Percentiles rank a stretch among this genome's conserved stretches.
Conservation (phyloP, 2,888 invertebrate genomes). For the Sericinus montela region DNA sequence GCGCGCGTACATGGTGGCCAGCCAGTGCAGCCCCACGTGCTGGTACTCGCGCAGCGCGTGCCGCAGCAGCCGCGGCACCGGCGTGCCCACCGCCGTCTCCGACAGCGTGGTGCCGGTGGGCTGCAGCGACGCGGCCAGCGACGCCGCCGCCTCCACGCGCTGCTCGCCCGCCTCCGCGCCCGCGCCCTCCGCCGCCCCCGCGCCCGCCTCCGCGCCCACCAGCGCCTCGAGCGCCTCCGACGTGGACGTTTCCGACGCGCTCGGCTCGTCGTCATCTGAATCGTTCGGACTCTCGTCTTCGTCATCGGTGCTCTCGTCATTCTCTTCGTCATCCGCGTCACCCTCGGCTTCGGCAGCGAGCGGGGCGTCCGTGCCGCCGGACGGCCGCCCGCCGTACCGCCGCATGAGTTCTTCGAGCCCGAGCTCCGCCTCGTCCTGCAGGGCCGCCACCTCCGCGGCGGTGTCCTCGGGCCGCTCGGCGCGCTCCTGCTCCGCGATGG, state of each 20-base stretch:
- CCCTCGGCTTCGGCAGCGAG: conserved; percentile 27
- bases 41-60: conserved; percentile 96
- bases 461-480: conserved; percentile 82
- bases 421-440: conserved; percentile 89
- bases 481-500: conserved; percentile 69
- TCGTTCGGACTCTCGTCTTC: conserved; percentile 24
- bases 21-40: conserved; percentile 98
- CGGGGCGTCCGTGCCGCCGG: conserved; percentile 19
- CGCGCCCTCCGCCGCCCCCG: conserved; percentile 30
- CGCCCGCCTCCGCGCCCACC: conserved; percentile 31
- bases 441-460: conserved; percentile 85
- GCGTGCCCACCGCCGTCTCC: conserved; percentile 95
- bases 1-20: conserved; percentile 96
- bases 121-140: conserved; percentile 96
- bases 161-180: conserved; percentile 69
- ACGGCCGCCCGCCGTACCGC: conserved; percentile 77
- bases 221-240: conserved; percentile 44
- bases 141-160: conserved; percentile 95
- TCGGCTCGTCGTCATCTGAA: conserved; percentile 33
- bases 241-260: conserved; percentile 27
- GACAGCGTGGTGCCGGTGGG: conserved; percentile 98
- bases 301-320: conserved; percentile 28
- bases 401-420: conserved; percentile 88
- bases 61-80: conserved; percentile 94
- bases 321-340: conserved; percentile 29